Evolutionary conservation across 37 sponge, comb jelly and placozoan genomes (phyloP), one percentile per base, ranked within the genome.

Genomic region (Beroe forskalii): DNA sequence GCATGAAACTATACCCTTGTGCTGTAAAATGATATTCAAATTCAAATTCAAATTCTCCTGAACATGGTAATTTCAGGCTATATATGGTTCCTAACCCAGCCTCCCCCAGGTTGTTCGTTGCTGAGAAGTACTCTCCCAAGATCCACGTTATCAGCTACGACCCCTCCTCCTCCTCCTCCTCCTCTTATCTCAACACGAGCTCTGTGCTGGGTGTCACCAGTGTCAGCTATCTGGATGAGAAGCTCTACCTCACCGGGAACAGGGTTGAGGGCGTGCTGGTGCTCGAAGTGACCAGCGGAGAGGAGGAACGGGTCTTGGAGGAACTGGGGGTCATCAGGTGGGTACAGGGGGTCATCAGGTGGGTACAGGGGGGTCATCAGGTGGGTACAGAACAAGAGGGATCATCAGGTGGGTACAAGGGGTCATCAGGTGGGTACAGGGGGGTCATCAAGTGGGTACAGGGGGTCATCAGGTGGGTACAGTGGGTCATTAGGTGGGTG

Each of bases 61-160:
- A n/a, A n/a, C n/a, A n/a, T n/a, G n/a, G n/a, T n/a, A n/a, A n/a
- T n/a, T n/a, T n/a, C n/a, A n/a, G n/a, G n/a, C n/a, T n/a, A n/a
- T n/a, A n/a, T n/a, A n/a, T n/a, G n/a, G n/a, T n/a, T n/a, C n/a
- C n/a, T n/a, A n/a, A n/a, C n/a, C n/a, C n/a, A n/a, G n/a, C 72
- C 72, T 37, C 32, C 38, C 38, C 3, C 72, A 69, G 72, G 32
- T 32, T 69, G 39, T 69, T 32, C 72, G 19, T 69, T 17, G 17
- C 32, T 27, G 72, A 69, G 27, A 69, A 69, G 17, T 69, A 69
- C 72, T 27, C 27, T 33, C 28, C 17, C 2, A 32, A 32, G 12
- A 37, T 69, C 37, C 72, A 69, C 72, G 39, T 32, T 27, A 17
- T 69, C 37, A 69, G 37, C 19, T 69, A 69, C 38, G 32, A 69